Conservation (phyloP, 2,113 vertebrate genomes). For the Heterotis niloticus region DNA sequence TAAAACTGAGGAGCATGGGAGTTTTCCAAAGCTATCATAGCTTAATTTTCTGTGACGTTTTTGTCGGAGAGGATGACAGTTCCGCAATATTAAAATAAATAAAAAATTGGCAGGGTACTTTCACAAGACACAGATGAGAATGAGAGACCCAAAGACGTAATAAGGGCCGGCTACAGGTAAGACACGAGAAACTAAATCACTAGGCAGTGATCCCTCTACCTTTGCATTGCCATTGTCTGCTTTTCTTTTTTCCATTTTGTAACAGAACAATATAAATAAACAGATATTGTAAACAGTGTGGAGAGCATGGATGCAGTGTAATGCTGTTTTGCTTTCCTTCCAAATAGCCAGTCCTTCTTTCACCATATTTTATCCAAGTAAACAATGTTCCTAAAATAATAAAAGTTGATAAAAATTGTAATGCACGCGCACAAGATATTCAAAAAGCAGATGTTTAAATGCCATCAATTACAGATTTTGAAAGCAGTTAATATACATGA, state of each 20-base stretch:
- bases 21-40: constrained; percentile 39
- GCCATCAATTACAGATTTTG: neutral
- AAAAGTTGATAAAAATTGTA: neutral
- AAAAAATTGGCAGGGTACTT: constrained; percentile 52
- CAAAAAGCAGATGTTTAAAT: neutral
- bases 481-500: neutral
- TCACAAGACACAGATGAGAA: constrained; percentile 74
- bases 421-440: no score
- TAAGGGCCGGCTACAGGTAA: constrained; percentile 74
- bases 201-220: constrained; percentile 55
- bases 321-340: constrained; percentile 51
- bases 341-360: constrained; percentile 46
- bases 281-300: neutral
- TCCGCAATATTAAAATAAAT: constrained; percentile 50
- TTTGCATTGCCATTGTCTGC: constrained; percentile 58
- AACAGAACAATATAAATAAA: constrained; percentile 20
- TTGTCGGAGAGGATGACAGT: constrained; percentile 43
- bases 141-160: constrained; percentile 75
- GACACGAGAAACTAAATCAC: constrained; percentile 57
- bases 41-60: constrained; percentile 37
- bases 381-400: constrained; percentile 9
- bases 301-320: neutral
- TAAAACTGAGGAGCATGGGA: constrained; percentile 35
- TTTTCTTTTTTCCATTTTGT: constrained; percentile 42
- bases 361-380: constrained; percentile 55